Conservation (phyloP, 2,797 vertebrate species). For the Falco peregrinus region DNA sequence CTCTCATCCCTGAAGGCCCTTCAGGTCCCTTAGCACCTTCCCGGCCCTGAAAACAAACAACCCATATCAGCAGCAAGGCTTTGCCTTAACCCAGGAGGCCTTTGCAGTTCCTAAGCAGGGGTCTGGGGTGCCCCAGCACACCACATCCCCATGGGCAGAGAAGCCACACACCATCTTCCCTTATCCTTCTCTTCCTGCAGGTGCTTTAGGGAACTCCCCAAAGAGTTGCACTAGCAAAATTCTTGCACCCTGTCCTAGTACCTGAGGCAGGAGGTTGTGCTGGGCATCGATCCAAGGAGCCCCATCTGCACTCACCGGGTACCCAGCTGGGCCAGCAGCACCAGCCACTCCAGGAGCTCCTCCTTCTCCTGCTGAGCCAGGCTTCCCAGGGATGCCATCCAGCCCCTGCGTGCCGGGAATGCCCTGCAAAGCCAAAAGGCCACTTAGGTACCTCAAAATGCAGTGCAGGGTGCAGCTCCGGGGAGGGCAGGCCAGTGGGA, state of each 20-base stretch:
- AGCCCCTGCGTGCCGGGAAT: slow-evolving; percentile 74
- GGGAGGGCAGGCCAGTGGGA: background rate
- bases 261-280: background rate
- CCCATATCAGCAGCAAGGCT: background rate
- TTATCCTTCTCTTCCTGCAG: background rate
- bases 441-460: background rate
- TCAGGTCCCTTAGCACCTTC: slow-evolving; percentile 74
- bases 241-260: background rate
- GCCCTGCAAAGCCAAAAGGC: slow-evolving; percentile 74
- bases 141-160: rapidly evolving
- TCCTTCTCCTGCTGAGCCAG: slow-evolving; percentile 77
- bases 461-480: background rate
- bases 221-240: background rate
- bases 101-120: rapidly evolving
- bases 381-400: slow-evolving; percentile 78
- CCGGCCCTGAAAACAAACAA: slow-evolving; percentile 43
- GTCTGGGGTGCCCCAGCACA: background rate
- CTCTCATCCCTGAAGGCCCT: slow-evolving; percentile 80
- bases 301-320: slow-evolving; percentile 80
- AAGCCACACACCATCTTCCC: background rate
- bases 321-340: slow-evolving; percentile 77
- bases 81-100: background rate
- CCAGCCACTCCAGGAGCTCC: slow-evolving; percentile 80
- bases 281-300: background rate
- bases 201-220: background rate